Evolutionary conservation across 2,113 vertebrate species (phyloP), one percentile per base, ranked within the genome.

Genomic region (Pseudopipra pipra): DNA sequence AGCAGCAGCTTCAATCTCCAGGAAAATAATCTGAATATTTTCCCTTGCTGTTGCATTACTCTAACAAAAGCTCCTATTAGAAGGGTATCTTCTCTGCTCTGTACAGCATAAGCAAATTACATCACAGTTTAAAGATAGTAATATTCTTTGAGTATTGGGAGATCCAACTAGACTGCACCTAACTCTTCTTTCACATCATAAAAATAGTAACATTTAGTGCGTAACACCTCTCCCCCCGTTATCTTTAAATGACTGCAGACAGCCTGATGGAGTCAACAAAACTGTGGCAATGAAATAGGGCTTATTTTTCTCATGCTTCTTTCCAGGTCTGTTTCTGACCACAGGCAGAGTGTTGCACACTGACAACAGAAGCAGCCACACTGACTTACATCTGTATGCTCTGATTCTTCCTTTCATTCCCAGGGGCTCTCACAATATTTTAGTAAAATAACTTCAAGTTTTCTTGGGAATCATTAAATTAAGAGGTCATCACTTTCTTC

Each of bases 1-100:
- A 92, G 85, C 76, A 85, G 58, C 62, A 94, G 85, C 51, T 67
- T 96, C 93, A 85, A 80, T 94, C 87, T 95, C 87, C 80, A 85
- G 94, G 89, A 95, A 94, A 88, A 92, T 87, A 92, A 95, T 61
- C 74, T 61, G 70, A 90, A 54, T 95, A 95, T 95, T 95, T 95
- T 92, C 65, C 91, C 78, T 85, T 85, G 77, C 73, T 12, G 1
- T 62, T 92, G 89, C 49, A 90, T 68, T 67, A 52, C 71, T 95
- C 0, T 41, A 86, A 94, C 43, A 89, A 91, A 95, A 74, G 56
- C 31, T 95, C 56, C 43, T 59, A 22, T 79, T 89, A 80, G 47
- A 82, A 90, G 68, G 66, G 85, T 79, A 96, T 90, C 55, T 90
- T 65, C 71, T 89, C 35, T 68, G 66, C 43, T 87, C 39, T 87